Conservation (phyloP, 2,113 vertebrate species). For the Mustela nigripes region DNA sequence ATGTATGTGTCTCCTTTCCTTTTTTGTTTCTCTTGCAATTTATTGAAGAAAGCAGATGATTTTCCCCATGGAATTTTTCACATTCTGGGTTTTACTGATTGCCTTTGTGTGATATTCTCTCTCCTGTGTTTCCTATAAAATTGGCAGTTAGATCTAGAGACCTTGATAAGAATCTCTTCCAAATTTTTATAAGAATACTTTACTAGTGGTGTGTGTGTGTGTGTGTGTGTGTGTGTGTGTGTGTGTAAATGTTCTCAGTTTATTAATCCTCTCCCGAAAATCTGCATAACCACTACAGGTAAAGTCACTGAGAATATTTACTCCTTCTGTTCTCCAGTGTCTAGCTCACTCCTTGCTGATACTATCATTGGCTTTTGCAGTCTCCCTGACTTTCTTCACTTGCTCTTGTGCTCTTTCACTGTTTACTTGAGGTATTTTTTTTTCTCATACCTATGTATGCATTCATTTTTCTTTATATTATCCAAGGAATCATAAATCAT, state of each 20-base stretch:
- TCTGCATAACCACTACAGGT: not conserved
- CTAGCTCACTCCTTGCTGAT: not conserved
- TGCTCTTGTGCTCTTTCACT: not conserved
- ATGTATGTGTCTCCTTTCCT: not conserved
- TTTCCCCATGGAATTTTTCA: not conserved
- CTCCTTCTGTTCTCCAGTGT: not conserved
- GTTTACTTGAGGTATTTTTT: not conserved
- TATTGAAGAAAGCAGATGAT: not conserved
- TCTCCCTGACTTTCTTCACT: not conserved
- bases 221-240: not conserved
- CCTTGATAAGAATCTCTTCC: not conserved
- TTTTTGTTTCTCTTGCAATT: not conserved
- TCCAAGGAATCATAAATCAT: not conserved
- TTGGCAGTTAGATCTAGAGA: slow-evolving; percentile 7
- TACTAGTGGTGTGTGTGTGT: not conserved
- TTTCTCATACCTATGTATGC: not conserved
- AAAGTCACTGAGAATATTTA: not conserved
- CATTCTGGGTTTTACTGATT: not conserved
- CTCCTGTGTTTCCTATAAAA: not conserved
- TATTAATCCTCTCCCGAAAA: not conserved
- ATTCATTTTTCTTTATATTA: not conserved
- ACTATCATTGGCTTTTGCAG: not conserved
- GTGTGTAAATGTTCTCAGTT: not conserved
- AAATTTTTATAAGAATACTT: slow-evolving; percentile 40
- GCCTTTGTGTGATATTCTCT: not conserved